Conservation (phyloP, 2,888 invertebrate genomes). For the Chirona hameri region DNA sequence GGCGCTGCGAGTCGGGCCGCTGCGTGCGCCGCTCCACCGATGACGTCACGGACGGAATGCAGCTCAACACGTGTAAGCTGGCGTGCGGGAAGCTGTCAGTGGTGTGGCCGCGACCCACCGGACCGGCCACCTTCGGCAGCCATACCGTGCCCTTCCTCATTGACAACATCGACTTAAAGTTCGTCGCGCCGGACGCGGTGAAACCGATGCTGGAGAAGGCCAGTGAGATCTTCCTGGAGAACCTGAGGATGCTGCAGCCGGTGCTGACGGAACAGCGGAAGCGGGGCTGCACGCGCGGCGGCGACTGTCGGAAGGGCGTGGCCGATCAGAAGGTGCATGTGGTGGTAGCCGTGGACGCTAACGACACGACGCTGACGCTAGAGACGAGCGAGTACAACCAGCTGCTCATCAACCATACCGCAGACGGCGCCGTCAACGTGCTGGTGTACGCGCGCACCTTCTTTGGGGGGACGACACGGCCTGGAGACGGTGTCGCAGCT, state of each 20-base stretch:
- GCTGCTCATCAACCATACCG: slow-evolving; percentile 30
- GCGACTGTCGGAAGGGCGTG: not conserved
- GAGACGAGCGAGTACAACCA: slow-evolving; percentile 36
- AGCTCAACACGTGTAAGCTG: slow-evolving; percentile 54
- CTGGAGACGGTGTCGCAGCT: slow-evolving; percentile 40
- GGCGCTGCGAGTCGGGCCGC: not conserved
- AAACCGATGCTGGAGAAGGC: slow-evolving; percentile 33
- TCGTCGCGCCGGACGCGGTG: not conserved
- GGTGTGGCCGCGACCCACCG: slow-evolving; percentile 64
- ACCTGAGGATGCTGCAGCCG: slow-evolving; percentile 27
- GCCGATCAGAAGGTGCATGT: not conserved
- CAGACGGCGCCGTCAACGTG: slow-evolving; percentile 25
- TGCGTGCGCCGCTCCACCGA: not conserved
- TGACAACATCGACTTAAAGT: slow-evolving; percentile 6
- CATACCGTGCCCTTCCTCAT: slow-evolving; percentile 33
- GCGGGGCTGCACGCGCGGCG: not conserved
- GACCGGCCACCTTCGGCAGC: slow-evolving; percentile 42
- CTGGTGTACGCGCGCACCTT: slow-evolving; percentile 35
- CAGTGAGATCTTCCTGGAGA: slow-evolving; percentile 30
- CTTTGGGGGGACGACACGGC: slow-evolving; percentile 39
- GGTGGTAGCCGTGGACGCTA: slow-evolving; percentile 8
- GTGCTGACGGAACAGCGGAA: not conserved
- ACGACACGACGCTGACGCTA: slow-evolving; percentile 24
- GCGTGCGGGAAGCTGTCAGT: slow-evolving; percentile 65
- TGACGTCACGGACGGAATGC: not conserved